These are phyloP conservation scores for Halocaridina rubra DNA, from an alignment of 2,888 invertebrate genomes.

Conservation along the genomic window DNA sequence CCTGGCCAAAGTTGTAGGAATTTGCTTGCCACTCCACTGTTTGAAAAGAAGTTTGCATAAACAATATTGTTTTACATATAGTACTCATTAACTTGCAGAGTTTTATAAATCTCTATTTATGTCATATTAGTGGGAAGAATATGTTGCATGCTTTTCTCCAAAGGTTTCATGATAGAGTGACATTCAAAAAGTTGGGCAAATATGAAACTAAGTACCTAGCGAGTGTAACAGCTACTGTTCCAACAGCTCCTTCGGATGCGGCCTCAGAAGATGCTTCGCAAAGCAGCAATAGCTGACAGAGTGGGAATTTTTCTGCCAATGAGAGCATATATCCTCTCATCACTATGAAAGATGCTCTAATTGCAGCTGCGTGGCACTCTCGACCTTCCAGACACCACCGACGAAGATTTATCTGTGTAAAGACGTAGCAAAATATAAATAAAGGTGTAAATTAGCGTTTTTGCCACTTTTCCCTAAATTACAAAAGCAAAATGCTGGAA, in stretches of 20 bases:
- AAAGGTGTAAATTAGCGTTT: too few species aligned
- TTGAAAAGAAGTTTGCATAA: too few species aligned
- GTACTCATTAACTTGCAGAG: too few species aligned
- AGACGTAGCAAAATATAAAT: not conserved
- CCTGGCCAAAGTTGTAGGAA: constrained; percentile 20
- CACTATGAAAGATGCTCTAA: constrained; percentile 16
- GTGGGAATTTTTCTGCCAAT: not conserved
- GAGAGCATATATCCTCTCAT: constrained; percentile 28
- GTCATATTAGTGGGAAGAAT: too few species aligned
- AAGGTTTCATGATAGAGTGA: too few species aligned
- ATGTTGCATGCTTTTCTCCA: too few species aligned
- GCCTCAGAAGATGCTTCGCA: constrained; percentile 26
- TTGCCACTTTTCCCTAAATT: too few species aligned
- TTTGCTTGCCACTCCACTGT: constrained; percentile 31
- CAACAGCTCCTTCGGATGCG: constrained; percentile 28
- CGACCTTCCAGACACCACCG: constrained; percentile 14
- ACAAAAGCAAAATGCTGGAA: too few species aligned
- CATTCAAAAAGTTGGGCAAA: too few species aligned
- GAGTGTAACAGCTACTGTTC: constrained; percentile 33
- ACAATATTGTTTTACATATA: too few species aligned
- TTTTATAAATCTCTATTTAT: too few species aligned
- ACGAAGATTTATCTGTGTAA: constrained; percentile 11
- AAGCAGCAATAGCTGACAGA: constrained; percentile 22
- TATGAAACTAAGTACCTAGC: too few species aligned
- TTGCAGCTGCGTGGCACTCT: constrained; percentile 24